A percentile compares a stretch with the other conserved stretches of the same genome.
These are phyloP conservation scores for Drosophila micromelanica DNA, from an alignment of 1,140 invertebrate species.

Conservation along the genomic window DNA sequence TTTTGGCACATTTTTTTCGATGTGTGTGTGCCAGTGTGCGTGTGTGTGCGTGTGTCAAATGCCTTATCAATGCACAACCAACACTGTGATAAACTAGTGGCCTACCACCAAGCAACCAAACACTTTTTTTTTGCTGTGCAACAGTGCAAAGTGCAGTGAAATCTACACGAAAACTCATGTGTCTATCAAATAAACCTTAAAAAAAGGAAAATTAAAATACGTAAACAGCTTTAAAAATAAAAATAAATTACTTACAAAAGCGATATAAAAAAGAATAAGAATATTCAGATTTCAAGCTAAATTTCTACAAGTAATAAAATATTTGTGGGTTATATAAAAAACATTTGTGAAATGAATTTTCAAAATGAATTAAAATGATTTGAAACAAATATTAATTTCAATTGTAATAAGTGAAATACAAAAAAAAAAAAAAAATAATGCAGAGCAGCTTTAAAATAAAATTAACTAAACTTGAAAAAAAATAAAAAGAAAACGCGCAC, in stretches of 20 bases:
- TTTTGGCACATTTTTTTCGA: background rate
- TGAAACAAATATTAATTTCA: no score
- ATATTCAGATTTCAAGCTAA: background rate
- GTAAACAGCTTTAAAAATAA: background rate
- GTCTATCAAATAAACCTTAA: background rate
- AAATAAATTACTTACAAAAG: background rate
- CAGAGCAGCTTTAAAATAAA: no score
- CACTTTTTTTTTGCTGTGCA: conserved; percentile 10
- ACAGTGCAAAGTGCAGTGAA: conserved; percentile 25
- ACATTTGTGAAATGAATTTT: no score
- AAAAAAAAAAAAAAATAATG: no score
- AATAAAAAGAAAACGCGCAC: no score
- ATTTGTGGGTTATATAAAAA: background rate
- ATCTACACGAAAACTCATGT: conserved; percentile 2
- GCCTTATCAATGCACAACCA: conserved; percentile 36
- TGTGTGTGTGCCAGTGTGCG: conserved; percentile 10
- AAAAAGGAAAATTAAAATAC: background rate
- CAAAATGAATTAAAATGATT: no score
- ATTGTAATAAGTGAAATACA: no score
- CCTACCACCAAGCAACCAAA: conserved; percentile 15
- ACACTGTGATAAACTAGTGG: conserved; percentile 55
- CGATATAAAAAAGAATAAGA: background rate
- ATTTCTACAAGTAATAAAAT: conserved; percentile 1
- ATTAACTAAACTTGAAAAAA: no score
- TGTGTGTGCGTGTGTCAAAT: conserved; percentile 12